Evolutionary conservation across 2,888 invertebrate genomes (phyloP), one percentile per base, ranked within the genome.

Genomic region (Himalopsyche japonica): DNA sequence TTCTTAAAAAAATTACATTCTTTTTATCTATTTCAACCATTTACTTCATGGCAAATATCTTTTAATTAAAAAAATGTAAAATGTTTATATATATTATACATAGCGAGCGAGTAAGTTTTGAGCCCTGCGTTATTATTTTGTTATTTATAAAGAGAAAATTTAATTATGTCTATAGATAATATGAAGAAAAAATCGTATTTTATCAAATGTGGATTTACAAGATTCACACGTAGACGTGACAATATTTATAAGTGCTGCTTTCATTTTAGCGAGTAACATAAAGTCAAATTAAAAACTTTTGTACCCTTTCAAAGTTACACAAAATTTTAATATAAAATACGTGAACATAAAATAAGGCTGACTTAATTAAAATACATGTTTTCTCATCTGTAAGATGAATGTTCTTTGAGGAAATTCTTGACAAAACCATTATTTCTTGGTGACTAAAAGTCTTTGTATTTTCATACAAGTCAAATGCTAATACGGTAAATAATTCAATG

Each of bases 301-400:
- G 10, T 27, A 70, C 27, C 27, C 70, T 70, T 27, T 15, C 70
- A 70, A 15, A 27, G 70, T 70, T 15, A 27, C 30, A 70, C 27
- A 30, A 70, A 70, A 70, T 70, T 70, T 70, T 70, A 70, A 70
- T 70, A 70, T 70, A 70, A 70, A 70, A 70, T 30, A 30, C 70
- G 70, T 27, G 70, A 70, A 30, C 70, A 70, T 70, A 70, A 70
- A 27, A 70, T 70, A 70, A 27, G 70, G 30, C 24, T 27, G 70
- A 70, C 70, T 70, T 70, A 70, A 70, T 70, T 70, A 70, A 70
- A 70, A 70, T 70, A 70, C 70, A 70, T 70, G 70, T 70, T 70
- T 70, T 70, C 70, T 70, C 70, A 70, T 70, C 70, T 30, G 30
- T 27, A 70, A 70, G 70, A 70, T 27, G 70, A 70, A 70, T 70